A percentile compares a stretch with the other conserved stretches of the same genome.
Evolutionary conservation across 2,113 vertebrate genomes (phyloP).

Genomic region (cat (Felis catus)): DNA sequence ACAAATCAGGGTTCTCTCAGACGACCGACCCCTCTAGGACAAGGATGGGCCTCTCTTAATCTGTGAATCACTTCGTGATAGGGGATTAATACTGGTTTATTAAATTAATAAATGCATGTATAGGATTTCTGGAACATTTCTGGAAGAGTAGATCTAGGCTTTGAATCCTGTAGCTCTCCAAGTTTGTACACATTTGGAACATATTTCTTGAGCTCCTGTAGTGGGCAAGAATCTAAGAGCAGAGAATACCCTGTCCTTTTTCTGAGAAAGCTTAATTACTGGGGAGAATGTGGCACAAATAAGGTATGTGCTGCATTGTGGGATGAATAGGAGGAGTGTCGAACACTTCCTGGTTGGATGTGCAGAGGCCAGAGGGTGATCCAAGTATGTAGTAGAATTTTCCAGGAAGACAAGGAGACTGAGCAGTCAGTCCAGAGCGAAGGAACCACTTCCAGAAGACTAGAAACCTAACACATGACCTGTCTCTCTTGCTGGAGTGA

Average conservation of each 20-base stretch:
- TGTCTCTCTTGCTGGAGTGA: neutral
- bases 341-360: neutral
- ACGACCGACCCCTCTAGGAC: neutral
- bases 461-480: neutral
- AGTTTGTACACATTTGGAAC: neutral
- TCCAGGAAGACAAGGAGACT: neutral
- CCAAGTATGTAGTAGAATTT: neutral
- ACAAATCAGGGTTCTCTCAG: slow-evolving; percentile 11
- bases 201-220: neutral
- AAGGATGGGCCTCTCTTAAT: neutral
- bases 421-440: neutral
- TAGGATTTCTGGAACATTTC: neutral
- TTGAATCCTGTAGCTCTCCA: neutral
- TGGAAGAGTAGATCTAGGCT: neutral
- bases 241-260: neutral
- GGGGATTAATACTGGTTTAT: neutral
- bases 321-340: neutral
- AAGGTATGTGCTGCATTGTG: neutral
- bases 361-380: neutral
- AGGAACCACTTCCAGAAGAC: neutral
- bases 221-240: neutral
- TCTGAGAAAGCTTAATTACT: neutral
- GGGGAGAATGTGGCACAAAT: neutral
- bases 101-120: slow-evolving; percentile 38
- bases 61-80: slow-evolving; percentile 17